These are phyloP conservation scores for Allacma fusca DNA, from an alignment of 2,888 invertebrate species.

Conservation along the genomic window DNA sequence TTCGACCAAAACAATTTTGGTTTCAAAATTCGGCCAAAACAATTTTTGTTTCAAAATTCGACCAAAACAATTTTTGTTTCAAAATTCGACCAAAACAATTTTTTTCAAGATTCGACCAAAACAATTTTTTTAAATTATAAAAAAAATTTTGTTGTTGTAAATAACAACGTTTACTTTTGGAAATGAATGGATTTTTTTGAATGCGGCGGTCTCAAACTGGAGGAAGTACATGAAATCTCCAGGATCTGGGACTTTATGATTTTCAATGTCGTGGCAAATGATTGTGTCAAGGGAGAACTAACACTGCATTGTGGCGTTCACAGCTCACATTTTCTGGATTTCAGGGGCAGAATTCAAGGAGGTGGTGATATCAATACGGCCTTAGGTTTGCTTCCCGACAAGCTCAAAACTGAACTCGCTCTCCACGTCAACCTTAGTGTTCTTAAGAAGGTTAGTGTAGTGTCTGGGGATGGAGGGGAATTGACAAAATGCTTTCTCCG, in stretches of 20 bases:
- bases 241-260: slow-evolving; percentile 33
- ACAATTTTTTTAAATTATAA: neutral
- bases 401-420: slow-evolving; percentile 94
- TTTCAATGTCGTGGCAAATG: slow-evolving; percentile 34
- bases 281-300: slow-evolving; percentile 3
- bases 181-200: neutral
- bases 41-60: no score
- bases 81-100: no score
- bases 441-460: slow-evolving; percentile 84
- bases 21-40: no score
- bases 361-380: slow-evolving; percentile 96
- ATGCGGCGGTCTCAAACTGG: slow-evolving; percentile 30
- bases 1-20: no score
- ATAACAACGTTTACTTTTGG: no score
- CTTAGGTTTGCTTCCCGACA: slow-evolving; percentile 90
- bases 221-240: slow-evolving; percentile 38
- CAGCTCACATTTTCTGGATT: slow-evolving; percentile 54
- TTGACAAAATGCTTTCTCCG: no score
- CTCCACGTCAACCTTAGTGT: slow-evolving; percentile 94
- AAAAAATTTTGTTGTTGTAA: no score
- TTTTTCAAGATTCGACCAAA: no score
- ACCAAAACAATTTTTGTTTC: no score
- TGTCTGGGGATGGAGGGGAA: no score
- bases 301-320: slow-evolving; percentile 38
- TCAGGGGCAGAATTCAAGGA: slow-evolving; percentile 89